Percentiles rank a stretch among this genome's conserved stretches.
Conservation (phyloP, 2,113 vertebrate genomes). For the Marmota monax region DNA sequence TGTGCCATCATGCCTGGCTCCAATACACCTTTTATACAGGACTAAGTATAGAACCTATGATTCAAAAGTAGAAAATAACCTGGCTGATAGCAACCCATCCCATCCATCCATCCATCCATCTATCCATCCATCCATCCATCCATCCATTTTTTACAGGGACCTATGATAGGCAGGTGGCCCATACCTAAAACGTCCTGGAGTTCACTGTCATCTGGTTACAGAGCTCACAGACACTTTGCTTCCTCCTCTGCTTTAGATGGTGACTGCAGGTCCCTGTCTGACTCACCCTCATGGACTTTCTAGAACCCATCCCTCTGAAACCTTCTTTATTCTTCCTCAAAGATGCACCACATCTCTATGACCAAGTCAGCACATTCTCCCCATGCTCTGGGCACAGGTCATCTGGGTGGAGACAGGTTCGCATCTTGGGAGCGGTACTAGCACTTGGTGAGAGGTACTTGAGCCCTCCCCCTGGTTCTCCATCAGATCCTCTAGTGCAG, state of each 20-base stretch:
- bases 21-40: no score
- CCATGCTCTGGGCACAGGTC: fast-evolving
- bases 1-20: no score
- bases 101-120: not conserved
- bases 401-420: not conserved
- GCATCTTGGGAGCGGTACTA: not conserved
- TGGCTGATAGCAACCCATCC: not conserved
- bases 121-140: not conserved
- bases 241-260: no score
- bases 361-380: not conserved
- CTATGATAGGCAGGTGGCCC: not conserved
- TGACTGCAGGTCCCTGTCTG: not conserved
- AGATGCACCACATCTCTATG: not conserved
- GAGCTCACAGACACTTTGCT: not conserved
- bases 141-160: not conserved
- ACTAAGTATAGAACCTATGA: not conserved
- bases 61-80: not conserved
- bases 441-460: not conserved
- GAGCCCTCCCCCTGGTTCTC: not conserved
- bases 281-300: not conserved
- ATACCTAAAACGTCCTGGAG: not conserved
- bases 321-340: not conserved
- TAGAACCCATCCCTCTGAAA: not conserved
- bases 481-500: not conserved
- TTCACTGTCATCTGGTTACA: no score